A percentile compares a stretch with the other conserved stretches of the same genome.
Evolutionary conservation across 2,797 vertebrate species (phyloP).

Genomic region (Cirrhinus molitorella): DNA sequence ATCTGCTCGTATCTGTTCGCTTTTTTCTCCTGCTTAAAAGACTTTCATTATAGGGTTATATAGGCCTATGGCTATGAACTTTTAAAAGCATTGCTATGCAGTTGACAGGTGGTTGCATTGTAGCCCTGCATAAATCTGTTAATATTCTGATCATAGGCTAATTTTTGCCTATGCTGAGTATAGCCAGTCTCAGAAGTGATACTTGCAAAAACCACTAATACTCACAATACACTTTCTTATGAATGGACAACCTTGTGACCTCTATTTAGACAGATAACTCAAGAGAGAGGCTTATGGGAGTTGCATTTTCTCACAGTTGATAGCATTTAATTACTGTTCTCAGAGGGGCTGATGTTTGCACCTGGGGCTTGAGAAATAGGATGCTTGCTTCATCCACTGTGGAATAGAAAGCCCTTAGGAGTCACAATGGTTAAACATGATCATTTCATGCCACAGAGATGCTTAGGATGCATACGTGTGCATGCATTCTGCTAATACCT

Average conservation of each 20-base stretch:
- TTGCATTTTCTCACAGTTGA: slow-evolving; percentile 19
- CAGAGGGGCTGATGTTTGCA: slow-evolving; percentile 14
- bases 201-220: background rate
- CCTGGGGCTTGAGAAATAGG: slow-evolving; percentile 21
- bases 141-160: background rate
- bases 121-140: background rate
- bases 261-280: slow-evolving; percentile 15
- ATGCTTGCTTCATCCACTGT: background rate
- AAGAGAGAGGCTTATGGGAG: slow-evolving; percentile 28
- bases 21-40: background rate
- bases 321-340: slow-evolving; percentile 52
- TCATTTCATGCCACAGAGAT: slow-evolving; percentile 3
- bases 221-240: background rate
- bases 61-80: background rate
- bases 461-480: background rate
- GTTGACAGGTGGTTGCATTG: background rate
- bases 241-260: background rate
- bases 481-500: background rate
- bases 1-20: background rate
- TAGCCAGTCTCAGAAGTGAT: background rate
- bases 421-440: background rate
- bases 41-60: background rate
- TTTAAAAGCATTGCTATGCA: background rate
- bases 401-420: slow-evolving; percentile 2
- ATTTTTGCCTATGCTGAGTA: background rate